Evolutionary conservation across 1,140 invertebrate species (phyloP), one percentile per base, ranked within the genome.

Genomic region (Heliothis subflexa): DNA sequence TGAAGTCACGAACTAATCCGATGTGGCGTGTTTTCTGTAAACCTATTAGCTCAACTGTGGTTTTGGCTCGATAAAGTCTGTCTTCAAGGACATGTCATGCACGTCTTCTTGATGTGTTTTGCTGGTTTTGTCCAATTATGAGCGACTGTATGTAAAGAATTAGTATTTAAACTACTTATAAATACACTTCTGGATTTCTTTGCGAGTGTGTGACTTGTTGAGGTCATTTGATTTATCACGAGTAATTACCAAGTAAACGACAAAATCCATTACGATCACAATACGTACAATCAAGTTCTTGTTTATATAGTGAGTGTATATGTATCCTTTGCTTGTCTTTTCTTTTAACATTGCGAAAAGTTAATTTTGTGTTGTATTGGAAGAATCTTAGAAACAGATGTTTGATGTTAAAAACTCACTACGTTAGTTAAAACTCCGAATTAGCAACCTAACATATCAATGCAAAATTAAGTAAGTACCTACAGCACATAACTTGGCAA

Each of bases 1-100:
- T 88, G 87, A 85, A 86, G 83, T 87, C 83, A 86, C 79, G 73
- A 75, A 81, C 49, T 47, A 81, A 81, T 80, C 81, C 73, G 72
- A 79, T 77, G 79, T 77, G 55, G 77, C 66, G 78, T 80, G 81
- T 52, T 62, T 12, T 73, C 73, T 79, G 61, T 54, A 40, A 40
- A 40, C 33, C 33, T 54, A 73, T 83, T 77, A 73, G 66, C 50
- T 77, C 72, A 81, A 76, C 45, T 18, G n/a, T 74, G 72, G 50
- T 59, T 49, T 50, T 74, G 40, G 50, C 16, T 16, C 61, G 55
- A 73, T 61, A 73, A 59, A 68, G 25, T 72, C 28, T 45, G 55
- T 59, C 21, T 55, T 73, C 71, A 73, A 73, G 71, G 71, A 73
- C 71, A 25, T 47, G 16, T 59, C 33, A 45, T 14, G 18, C 13